These are phyloP conservation scores for Sander vitreus DNA, from an alignment of 2,113 vertebrate genomes.

Conservation along the genomic window DNA sequence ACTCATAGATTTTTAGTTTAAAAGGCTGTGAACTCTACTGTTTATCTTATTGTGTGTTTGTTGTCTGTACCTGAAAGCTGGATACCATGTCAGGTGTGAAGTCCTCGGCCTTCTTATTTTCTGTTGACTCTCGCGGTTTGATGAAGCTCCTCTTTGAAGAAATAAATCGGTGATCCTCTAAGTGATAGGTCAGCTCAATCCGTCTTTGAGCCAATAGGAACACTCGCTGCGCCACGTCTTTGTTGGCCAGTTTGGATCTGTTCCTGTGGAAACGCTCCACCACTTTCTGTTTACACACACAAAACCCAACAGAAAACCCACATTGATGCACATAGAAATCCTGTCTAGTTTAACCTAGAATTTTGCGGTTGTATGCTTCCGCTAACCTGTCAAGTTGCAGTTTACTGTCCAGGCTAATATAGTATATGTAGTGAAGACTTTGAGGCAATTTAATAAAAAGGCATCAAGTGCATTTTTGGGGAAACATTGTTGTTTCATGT, in stretches of 20 bases:
- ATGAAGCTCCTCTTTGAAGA: constrained; percentile 85
- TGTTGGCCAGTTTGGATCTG: constrained; percentile 79
- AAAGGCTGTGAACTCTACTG: not conserved
- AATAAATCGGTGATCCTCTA: constrained; percentile 81
- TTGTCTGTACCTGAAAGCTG: constrained; percentile 80
- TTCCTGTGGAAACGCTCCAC: constrained; percentile 90
- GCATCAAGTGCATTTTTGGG: too few relatives aligned
- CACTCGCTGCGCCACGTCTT: constrained; percentile 88
- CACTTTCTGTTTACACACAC: constrained; percentile 83
- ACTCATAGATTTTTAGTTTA: not conserved
- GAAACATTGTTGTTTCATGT: too few relatives aligned
- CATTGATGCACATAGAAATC: too few relatives aligned
- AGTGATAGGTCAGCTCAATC: constrained; percentile 88
- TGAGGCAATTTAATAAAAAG: too few relatives aligned
- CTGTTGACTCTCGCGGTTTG: constrained; percentile 74
- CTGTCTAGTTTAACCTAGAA: too few relatives aligned
- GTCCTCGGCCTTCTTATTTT: constrained; percentile 65
- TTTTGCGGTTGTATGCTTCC: too few relatives aligned
- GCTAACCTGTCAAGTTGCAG: too few relatives aligned
- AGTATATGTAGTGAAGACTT: too few relatives aligned
- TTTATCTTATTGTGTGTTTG: not conserved
- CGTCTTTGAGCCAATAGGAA: constrained; percentile 82
- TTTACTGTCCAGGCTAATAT: too few relatives aligned
- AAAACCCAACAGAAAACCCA: not conserved
- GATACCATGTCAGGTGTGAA: constrained; percentile 83